Base-by-base conservation (phyloP, 2,888 invertebrate species). In the Acronicta leporina region DNA sequence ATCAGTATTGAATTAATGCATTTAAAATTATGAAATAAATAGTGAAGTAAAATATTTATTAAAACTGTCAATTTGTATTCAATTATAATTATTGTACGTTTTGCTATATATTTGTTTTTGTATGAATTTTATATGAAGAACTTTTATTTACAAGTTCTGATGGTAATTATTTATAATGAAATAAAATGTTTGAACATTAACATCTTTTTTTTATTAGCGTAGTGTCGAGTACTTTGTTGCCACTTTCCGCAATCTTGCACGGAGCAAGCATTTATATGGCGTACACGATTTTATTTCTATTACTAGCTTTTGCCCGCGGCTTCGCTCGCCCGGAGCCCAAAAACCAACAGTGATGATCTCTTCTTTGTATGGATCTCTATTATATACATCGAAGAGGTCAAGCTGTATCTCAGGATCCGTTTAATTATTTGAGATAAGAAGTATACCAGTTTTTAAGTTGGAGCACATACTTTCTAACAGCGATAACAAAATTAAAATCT, bases 21-120 rank as follows among this genome's bases (percentile, higher is more conserved):
- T 13, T 44, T 44, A 10, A 13, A 44, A 13, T 44, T 27, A 25
- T n/a, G 8, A 46, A 0, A 30, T 1, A 11, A 33, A 30, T 9
- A 9, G 20, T 10, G 0, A 33, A 33, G 4, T 33, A 11, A 33
- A 11, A 33, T 5, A 33, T 33, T 33, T 33, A 33, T 11, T 33
- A 11, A 30, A 70, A 30, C 45, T 25, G 68, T 74, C 68, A 69
- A 69, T 74, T 33, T 33, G 4, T 68, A 38, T 38, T n/a, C 5
- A 2, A 25, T 16, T 27, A 2, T 33, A 20, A 20, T 3, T 20
- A 20, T 55, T 50, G 47, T 50, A 69, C 16, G 56, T n/a, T 63
- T 75, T 38, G 61, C 13, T 48, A 49, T 49, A 60, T 52, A 68
- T 68, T 67, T 73, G 52, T 60, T 68, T 63, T 77, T 74, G 35